Percentiles rank a stretch among this genome's conserved stretches.
These are phyloP conservation scores for Carcina quercana DNA, from an alignment of 2,888 invertebrate species.

Conservation along the genomic window DNA sequence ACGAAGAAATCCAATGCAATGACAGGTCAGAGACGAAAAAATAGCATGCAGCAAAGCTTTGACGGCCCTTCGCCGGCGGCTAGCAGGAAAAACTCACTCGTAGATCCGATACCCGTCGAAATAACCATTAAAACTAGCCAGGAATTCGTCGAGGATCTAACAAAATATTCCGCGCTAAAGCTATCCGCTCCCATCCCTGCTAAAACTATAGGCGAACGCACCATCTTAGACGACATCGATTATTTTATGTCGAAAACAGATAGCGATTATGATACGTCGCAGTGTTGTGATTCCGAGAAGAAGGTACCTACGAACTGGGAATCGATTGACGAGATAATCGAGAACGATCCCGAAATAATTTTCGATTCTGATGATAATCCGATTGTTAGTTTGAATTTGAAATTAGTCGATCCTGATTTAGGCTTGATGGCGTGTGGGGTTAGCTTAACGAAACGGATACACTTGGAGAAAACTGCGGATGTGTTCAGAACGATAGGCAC, in stretches of 20 bases:
- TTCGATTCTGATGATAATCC: slow-evolving; percentile 61
- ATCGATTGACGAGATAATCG: slow-evolving; percentile 61
- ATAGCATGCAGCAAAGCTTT: slow-evolving; percentile 38
- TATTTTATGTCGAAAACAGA: slow-evolving; percentile 58
- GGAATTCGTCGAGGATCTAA: slow-evolving; percentile 39
- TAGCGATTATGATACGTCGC: slow-evolving; percentile 58
- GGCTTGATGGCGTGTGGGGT: slow-evolving; percentile 19
- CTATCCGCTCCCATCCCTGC: slow-evolving; percentile 47
- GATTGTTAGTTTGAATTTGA: slow-evolving; percentile 41
- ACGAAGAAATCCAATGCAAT: slow-evolving; percentile 82
- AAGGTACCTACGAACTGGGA: slow-evolving; percentile 51
- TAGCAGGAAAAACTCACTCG: slow-evolving; percentile 16
- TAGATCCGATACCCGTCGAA: slow-evolving; percentile 9
- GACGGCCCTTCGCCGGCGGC: slow-evolving; percentile 28
- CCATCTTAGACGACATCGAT: slow-evolving; percentile 56
- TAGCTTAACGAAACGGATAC: slow-evolving; percentile 29
- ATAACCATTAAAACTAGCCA: slow-evolving; percentile 21
- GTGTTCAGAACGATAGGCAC: slow-evolving; percentile 40
- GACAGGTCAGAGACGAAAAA: slow-evolving; percentile 80
- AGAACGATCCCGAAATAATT: slow-evolving; percentile 65
- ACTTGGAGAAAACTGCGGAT: slow-evolving; percentile 38
- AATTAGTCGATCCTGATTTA: slow-evolving; percentile 17
- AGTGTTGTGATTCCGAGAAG: slow-evolving; percentile 46
- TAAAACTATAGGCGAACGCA: slow-evolving; percentile 36
- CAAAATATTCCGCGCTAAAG: slow-evolving; percentile 51